Conservation (phyloP, 2,113 vertebrate species). For the Ondatra zibethicus region DNA sequence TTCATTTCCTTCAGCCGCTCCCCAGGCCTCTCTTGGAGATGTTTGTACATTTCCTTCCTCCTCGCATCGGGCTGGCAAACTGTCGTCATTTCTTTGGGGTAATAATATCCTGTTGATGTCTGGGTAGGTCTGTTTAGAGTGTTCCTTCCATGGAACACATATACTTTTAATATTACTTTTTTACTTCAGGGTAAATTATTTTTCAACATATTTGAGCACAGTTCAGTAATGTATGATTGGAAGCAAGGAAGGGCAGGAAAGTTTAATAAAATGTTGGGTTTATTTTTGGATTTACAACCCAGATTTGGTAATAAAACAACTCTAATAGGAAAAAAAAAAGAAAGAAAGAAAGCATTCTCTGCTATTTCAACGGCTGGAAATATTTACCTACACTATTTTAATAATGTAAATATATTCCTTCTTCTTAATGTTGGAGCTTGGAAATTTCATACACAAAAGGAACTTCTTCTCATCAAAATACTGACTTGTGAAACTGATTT, state of each 20-base stretch:
- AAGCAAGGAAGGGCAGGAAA: background rate
- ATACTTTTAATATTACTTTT: constrained; percentile 65
- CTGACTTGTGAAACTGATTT: constrained; percentile 34
- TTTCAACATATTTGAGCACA: constrained; percentile 42
- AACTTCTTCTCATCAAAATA: constrained; percentile 46
- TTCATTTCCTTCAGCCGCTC: constrained; percentile 88
- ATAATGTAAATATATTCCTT: constrained; percentile 48
- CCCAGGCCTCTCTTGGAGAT: constrained; percentile 81
- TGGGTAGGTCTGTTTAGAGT: constrained; percentile 72
- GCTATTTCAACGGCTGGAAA: constrained; percentile 53
- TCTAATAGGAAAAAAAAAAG: constrained; percentile 1
- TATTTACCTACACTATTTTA: constrained; percentile 47
- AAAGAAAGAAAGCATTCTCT: background rate
- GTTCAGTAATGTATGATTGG: background rate
- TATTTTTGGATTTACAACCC: constrained; percentile 52
- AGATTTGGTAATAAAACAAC: constrained; percentile 59
- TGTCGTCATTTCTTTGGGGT: constrained; percentile 85
- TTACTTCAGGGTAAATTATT: constrained; percentile 53
- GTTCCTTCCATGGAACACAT: constrained; percentile 69
- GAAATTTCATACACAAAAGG: constrained; percentile 57
- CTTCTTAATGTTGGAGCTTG: constrained; percentile 14
- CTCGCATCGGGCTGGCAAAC: constrained; percentile 81
- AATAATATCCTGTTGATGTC: constrained; percentile 88
- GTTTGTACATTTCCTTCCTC: constrained; percentile 89
- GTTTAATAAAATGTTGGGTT: constrained; percentile 51